Conservation (phyloP, 1,140 invertebrate genomes). For the Apocrypta bakeri region DNA sequence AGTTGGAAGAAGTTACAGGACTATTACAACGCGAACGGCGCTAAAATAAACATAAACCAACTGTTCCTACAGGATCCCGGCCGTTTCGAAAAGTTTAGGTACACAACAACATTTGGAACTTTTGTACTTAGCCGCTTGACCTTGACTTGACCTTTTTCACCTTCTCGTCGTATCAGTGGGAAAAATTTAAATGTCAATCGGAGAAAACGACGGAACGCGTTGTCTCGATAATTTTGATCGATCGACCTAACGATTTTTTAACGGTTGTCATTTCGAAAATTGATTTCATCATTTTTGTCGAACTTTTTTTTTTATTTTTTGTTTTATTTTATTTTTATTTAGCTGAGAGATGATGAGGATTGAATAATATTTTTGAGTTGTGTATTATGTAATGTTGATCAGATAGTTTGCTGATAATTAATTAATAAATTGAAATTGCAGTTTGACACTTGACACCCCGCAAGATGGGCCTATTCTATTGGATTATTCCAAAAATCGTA, state of each 20-base stretch:
- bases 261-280: neutral
- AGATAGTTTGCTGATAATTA: neutral
- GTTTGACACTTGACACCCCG: slow-evolving; percentile 81
- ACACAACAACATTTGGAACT: slow-evolving; percentile 54
- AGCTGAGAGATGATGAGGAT: too few relatives aligned
- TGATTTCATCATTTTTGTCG: too few relatives aligned
- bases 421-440: slow-evolving; percentile 21
- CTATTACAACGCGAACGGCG: slow-evolving; percentile 80
- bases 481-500: slow-evolving; percentile 98
- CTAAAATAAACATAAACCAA: slow-evolving; percentile 84
- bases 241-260: slow-evolving; percentile 5
- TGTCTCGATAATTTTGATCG: neutral
- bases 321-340: too few relatives aligned
- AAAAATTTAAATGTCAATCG: slow-evolving; percentile 36
- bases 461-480: slow-evolving; percentile 91
- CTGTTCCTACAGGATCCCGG: slow-evolving; percentile 85
- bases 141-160: slow-evolving; percentile 63
- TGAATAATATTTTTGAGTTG: neutral
- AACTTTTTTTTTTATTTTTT: too few relatives aligned
- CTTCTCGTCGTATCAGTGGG: slow-evolving; percentile 16
- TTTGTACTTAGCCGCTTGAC: slow-evolving; percentile 56
- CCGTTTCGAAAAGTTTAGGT: slow-evolving; percentile 90
- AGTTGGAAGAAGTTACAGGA: slow-evolving; percentile 83
- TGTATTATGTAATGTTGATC: slow-evolving; percentile 5
- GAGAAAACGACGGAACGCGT: too few relatives aligned